Evolutionary conservation across 2,797 vertebrate species (phyloP).

Genomic region (Mormyrops attenuatus): DNA sequence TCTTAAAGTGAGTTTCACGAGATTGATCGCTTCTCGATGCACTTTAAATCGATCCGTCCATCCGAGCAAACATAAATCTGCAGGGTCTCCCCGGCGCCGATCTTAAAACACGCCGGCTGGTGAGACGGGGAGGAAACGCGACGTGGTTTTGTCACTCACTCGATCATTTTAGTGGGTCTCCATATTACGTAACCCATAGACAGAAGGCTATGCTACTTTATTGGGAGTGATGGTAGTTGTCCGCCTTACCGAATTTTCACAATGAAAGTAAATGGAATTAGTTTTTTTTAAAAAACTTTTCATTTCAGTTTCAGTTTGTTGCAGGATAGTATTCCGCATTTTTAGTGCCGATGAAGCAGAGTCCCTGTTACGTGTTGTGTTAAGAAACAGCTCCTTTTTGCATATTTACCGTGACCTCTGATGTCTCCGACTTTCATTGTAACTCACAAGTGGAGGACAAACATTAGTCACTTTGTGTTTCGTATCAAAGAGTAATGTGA

Average conservation of each 20-base stretch:
- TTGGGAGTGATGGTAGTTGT: not conserved
- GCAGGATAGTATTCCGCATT: not conserved
- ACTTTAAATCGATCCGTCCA: not conserved
- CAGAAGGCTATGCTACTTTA: not conserved
- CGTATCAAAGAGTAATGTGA: not conserved
- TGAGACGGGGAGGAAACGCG: not conserved
- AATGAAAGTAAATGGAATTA: not conserved
- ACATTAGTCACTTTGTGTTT: not conserved
- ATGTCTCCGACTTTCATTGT: not conserved
- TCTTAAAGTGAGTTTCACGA: not conserved
- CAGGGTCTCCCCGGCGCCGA: not conserved
- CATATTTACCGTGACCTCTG: not conserved
- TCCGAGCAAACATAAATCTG: not conserved
- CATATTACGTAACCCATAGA: not conserved
- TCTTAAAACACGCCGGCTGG: not conserved
- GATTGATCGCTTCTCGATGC: not conserved
- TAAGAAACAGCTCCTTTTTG: not conserved
- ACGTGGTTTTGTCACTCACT: not conserved
- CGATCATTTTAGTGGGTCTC: not conserved
- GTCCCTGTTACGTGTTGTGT: not conserved
- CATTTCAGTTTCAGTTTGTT: not conserved
- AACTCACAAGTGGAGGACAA: not conserved
- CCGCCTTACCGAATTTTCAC: not conserved
- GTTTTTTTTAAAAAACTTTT: not conserved
- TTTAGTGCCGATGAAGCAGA: not conserved